Evolutionary conservation across 2,888 invertebrate species (phyloP), one percentile per base, ranked within the genome.

Genomic region (Drosophila ezoana): DNA sequence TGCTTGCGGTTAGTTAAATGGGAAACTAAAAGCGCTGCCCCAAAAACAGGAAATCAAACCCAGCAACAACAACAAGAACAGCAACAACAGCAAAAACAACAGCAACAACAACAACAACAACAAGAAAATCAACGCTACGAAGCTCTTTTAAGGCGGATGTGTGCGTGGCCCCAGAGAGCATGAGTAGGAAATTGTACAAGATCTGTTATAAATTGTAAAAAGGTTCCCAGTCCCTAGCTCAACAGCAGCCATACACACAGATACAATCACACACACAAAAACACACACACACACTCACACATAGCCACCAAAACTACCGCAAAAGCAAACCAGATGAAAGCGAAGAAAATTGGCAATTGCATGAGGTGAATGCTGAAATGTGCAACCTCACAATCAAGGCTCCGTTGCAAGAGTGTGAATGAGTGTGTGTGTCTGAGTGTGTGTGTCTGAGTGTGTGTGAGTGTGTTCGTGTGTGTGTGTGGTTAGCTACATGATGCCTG

Each of bases 1-100:
- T 73, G 71, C 71, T 78, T 74, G 81, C 74, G 79, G 81, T 78
- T 64, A 59, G 67, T 73, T 80, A 79, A 79, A 80, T 81, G 81
- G 74, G 45, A 70, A 69, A 67, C 77, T 80, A 66, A 78, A 72
- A 79, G 79, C 79, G 76, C 47, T 66, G 37, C 48, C 62, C 47
- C 79, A 63, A 68, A 59, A 65, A 78, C 79, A 66, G 66, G 51
- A 70, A 74, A 66, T 66, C 62, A 57, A 66, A 43, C 63, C 63
- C 57, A 53, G 44, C 51, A 66, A 16, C 60, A 62, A 16, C 47
- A 52, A 8, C 51, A 72, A 23, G 40, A 56, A 4, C 43, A 60
- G 3, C 62, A 57, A 35, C 20, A 57, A 38, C 35, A 60, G 28
- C 40, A 52, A 13, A 38, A n/a, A n/a, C n/a, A n/a, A n/a, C n/a